Evolutionary conservation across 2,888 invertebrate genomes (phyloP).

Genomic region (Pecten maximus): DNA sequence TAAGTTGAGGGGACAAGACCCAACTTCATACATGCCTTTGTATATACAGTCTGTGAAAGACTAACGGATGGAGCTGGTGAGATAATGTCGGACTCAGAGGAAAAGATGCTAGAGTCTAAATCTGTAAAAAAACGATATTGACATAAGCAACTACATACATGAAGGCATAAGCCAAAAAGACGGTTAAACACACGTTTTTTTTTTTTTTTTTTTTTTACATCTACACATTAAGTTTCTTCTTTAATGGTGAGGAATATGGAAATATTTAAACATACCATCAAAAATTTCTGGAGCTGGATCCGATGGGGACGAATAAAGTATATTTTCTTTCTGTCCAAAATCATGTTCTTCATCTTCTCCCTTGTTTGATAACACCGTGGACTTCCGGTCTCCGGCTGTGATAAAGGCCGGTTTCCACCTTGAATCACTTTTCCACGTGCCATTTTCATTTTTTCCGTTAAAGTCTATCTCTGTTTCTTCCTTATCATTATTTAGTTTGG

Average conservation of each 20-base stretch:
- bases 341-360: background rate
- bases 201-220: no score
- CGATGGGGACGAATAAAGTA: background rate
- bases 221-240: background rate
- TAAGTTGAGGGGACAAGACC: slow-evolving; percentile 73
- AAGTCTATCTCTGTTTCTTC: background rate
- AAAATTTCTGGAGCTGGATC: background rate
- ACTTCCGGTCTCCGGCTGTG: background rate
- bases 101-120: background rate
- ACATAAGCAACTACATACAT: background rate
- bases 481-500: background rate
- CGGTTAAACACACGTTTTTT: no score
- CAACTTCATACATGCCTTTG: slow-evolving; percentile 70
- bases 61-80: slow-evolving; percentile 43
- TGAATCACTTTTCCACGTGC: background rate
- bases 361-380: background rate
- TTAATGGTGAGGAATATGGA: background rate
- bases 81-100: background rate
- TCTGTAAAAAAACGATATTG: background rate
- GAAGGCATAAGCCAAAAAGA: background rate
- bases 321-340: background rate
- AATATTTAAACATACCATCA: background rate
- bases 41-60: slow-evolving; percentile 62
- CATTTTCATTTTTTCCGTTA: background rate
- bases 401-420: slow-evolving; percentile 4